Evolutionary conservation across 2,888 invertebrate genomes (phyloP).

Genomic region (Gasteruption jaculator): DNA sequence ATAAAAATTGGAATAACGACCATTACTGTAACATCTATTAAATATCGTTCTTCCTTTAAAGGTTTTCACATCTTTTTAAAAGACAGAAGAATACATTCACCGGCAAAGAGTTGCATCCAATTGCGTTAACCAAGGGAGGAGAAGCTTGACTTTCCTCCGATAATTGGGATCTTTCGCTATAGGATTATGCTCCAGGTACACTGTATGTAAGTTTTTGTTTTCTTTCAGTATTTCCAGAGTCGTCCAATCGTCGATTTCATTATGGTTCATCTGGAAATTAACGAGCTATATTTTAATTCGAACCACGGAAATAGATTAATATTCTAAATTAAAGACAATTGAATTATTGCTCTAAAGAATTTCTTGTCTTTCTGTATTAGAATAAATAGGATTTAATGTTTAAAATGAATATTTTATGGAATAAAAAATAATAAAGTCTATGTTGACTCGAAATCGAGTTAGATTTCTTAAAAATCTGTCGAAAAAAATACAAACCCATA

Average conservation of each 20-base stretch:
- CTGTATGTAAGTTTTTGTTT: slow-evolving; percentile 69
- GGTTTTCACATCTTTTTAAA: no score
- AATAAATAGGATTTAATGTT: slow-evolving; percentile 25
- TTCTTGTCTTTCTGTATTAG: slow-evolving; percentile 83
- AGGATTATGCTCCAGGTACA: slow-evolving; percentile 94
- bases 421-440: slow-evolving; percentile 9
- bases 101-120: slow-evolving; percentile 93
- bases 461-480: no score
- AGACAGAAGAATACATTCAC: no score
- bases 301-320: slow-evolving; percentile 12
- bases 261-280: slow-evolving; percentile 81
- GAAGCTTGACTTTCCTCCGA: slow-evolving; percentile 83
- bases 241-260: slow-evolving; percentile 80
- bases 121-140: slow-evolving; percentile 81
- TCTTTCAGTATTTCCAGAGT: slow-evolving; percentile 70
- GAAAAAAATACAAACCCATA: slow-evolving; percentile 92
- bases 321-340: slow-evolving; percentile 16
- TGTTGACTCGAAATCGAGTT: no score
- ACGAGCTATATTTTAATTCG: no score
- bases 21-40: no score
- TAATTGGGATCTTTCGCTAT: slow-evolving; percentile 80
- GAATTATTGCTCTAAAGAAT: no score
- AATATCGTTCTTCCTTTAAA: no score
- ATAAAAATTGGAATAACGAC: no score
- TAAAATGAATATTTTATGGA: slow-evolving; percentile 7